phyloP scores from a whole-genome alignment of 1,140 invertebrate species.

The Antheraea pernyi region DNA sequence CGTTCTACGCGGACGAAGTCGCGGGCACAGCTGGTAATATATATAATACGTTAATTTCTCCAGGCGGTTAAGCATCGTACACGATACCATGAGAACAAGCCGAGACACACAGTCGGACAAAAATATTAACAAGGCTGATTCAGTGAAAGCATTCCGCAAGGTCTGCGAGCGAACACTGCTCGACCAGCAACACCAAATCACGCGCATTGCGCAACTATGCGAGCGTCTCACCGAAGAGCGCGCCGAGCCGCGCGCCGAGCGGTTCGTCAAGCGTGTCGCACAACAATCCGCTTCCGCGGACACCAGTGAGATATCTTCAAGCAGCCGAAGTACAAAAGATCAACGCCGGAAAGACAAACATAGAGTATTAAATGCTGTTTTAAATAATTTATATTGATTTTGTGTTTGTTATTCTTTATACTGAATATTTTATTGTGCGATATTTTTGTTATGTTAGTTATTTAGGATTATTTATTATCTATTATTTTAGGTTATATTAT shows the following conservation, averaged over 20 bases:
- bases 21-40: too few species aligned
- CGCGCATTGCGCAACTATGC: constrained; percentile 51
- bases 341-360: constrained; percentile 33
- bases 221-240: constrained; percentile 41
- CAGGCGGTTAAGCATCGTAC: not conserved
- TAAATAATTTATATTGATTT: too few species aligned
- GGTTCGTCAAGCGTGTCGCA: not conserved
- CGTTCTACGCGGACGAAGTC: too few species aligned
- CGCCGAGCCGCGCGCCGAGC: not conserved
- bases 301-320: constrained; percentile 36
- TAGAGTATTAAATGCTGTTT: constrained; percentile 22
- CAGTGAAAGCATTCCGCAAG: constrained; percentile 44
- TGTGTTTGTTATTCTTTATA: too few species aligned
- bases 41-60: not conserved
- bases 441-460: too few species aligned
- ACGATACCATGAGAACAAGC: too few species aligned
- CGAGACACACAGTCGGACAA: too few species aligned
- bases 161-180: constrained; percentile 51
- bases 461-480: too few species aligned
- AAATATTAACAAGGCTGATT: constrained; percentile 11
- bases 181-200: constrained; percentile 57
- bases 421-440: too few species aligned
- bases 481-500: too few species aligned
- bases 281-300: constrained; percentile 15
- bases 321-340: constrained; percentile 31